Percentiles rank a stretch among this genome's conserved stretches.
phyloP scores from a whole-genome alignment of 2,797 vertebrate species.

The Allobates femoralis region DNA sequence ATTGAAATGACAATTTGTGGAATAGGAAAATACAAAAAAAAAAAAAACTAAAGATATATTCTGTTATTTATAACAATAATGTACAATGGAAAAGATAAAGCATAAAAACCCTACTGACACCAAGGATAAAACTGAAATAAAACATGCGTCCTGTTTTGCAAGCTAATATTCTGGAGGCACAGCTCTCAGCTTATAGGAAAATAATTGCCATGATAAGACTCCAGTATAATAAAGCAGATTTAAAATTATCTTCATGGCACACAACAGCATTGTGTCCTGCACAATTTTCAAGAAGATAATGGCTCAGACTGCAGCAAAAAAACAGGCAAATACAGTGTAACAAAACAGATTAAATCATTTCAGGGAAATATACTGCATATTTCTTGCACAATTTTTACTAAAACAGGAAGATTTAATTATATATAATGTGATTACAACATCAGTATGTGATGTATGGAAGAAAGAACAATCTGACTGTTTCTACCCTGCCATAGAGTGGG shows the following conservation, averaged over 20 bases:
- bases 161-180: not conserved
- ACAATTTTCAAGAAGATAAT: conserved; percentile 31
- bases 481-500: too few relatives aligned
- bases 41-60: not conserved
- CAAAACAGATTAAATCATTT: conserved; percentile 21
- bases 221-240: conserved; percentile 34
- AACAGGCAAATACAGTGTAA: conserved; percentile 17
- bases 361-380: not conserved
- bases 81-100: not conserved
- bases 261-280: conserved; percentile 15
- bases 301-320: not conserved
- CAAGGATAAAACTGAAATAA: conserved; percentile 5
- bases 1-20: not conserved
- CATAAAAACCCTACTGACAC: not conserved
- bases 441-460: not conserved
- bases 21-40: not conserved
- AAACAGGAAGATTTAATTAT: not conserved
- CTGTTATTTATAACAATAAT: not conserved
- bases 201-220: conserved; percentile 37
- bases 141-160: conserved; percentile 3
- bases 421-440: not conserved
- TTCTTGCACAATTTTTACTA: not conserved
- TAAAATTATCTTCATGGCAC: conserved; percentile 15
- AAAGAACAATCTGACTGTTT: too few relatives aligned
- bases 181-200: conserved; percentile 13